Evolutionary conservation across 2,888 invertebrate species (phyloP).

Genomic region (Agrochola litura): DNA sequence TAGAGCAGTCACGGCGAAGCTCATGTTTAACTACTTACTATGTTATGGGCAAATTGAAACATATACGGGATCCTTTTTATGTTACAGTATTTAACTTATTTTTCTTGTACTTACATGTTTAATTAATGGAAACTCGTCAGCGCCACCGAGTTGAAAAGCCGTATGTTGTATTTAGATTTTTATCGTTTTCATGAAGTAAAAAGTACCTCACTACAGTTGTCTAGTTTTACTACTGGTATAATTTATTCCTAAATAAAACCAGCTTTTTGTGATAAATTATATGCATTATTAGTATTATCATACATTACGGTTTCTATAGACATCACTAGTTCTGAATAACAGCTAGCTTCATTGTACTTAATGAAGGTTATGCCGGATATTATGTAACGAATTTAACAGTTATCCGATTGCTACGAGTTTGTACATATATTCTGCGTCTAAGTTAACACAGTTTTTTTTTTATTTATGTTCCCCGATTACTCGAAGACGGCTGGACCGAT

Average conservation of each 20-base stretch:
- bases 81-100: neutral
- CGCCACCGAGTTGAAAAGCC: neutral
- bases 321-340: constrained; percentile 33
- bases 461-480: too few relatives aligned
- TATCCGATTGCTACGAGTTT: constrained; percentile 3
- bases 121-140: neutral
- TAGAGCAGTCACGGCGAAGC: constrained; percentile 31
- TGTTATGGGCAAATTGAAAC: neutral
- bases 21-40: neutral
- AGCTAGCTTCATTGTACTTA: constrained; percentile 32
- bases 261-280: constrained; percentile 16
- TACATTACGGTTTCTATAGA: constrained; percentile 36
- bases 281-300: constrained; percentile 17
- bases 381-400: constrained; percentile 17
- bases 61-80: neutral
- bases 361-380: constrained; percentile 31
- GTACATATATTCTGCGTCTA: neutral
- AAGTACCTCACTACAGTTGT: neutral
- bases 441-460: neutral
- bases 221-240: constrained; percentile 3
- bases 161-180: neutral
- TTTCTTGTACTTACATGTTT: constrained; percentile 1
- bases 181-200: constrained; percentile 2
- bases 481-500: too few relatives aligned
- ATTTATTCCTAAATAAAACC: constrained; percentile 17